Evolutionary conservation across 92 coral and sea anemone genomes (phyloP), one percentile per base, ranked within the genome.

Genomic region (Epizoanthus fatuus): DNA sequence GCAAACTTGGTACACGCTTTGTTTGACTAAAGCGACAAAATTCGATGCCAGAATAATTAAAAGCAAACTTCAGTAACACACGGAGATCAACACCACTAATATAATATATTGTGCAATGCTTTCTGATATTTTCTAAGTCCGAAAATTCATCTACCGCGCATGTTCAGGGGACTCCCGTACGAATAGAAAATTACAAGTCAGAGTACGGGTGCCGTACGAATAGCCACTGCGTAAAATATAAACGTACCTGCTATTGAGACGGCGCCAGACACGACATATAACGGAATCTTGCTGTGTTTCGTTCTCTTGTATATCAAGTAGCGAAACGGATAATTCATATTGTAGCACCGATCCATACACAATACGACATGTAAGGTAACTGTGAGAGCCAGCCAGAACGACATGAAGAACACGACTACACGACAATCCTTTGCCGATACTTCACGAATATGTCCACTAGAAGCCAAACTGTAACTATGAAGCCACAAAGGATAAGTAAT

Each of bases 271-370:
- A 76, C 15, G 22, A 76, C 15, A 16, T 8, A 38, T 19, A 57
- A 0, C 25, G 81, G 81, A 57, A 76, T 76, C 66, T 40, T 76
- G 56, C 81, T 76, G 13, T 38, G 10, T 10, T 76, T 76, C 52
- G 7, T 76, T 56, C 81, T 52, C 16, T 76, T 76, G 68, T 76
- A 76, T 44, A 76, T 56, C 56, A 76, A 52, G 20, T 76, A 76
- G 35, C 12, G 81, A 4, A 76, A 76, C 63, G 81, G 81, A 58
- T 53, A 76, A 57, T 10, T 11, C 81, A 65, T 57, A n/a, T 76
- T 76, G 2, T 57, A 11, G 39, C 81, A 76, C 15, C 81, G 51
- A 58, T 76, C 81, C 10, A 76, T 19, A 6, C 81, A 53, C 66
- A 76, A 19, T 39, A 53, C 67, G 7, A 58, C 68, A 59, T 56